These are phyloP conservation scores for Trachelipus rathkii DNA, from an alignment of 1,140 invertebrate species.

Conservation along the genomic window DNA sequence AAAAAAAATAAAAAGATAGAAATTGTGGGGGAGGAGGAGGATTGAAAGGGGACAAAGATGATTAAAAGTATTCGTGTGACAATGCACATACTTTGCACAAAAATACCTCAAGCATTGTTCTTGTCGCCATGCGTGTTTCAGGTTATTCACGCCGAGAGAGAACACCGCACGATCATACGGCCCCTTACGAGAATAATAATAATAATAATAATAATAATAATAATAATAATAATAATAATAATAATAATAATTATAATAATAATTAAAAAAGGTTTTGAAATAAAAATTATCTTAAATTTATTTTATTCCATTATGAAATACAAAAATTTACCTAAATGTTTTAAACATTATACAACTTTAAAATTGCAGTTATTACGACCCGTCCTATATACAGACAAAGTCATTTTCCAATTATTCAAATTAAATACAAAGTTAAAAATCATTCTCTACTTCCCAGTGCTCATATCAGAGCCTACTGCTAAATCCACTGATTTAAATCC, in stretches of 20 bases:
- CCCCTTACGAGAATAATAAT: not conserved
- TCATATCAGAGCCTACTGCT: not conserved
- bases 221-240: not conserved
- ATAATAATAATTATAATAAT: not conserved
- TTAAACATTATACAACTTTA: conserved; percentile 12
- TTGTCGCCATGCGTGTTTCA: too few species aligned
- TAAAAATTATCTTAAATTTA: not conserved
- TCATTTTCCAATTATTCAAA: not conserved
- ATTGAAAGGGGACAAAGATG: too few species aligned
- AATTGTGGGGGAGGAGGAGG: too few species aligned
- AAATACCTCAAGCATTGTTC: too few species aligned
- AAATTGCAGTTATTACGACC: not conserved
- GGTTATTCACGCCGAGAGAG: too few species aligned
- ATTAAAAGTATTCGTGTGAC: too few species aligned
- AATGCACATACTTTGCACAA: too few species aligned
- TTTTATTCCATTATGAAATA: not conserved
- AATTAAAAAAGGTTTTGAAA: not conserved
- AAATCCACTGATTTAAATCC: not conserved
- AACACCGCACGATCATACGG: not conserved
- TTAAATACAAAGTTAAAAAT: not conserved
- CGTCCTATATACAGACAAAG: not conserved
- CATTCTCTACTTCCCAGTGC: not conserved
- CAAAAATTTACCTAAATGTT: conserved; percentile 13
- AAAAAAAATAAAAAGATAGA: too few species aligned
- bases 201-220: not conserved